A percentile compares a stretch with the other conserved stretches of the same genome.
Conservation (phyloP, 2,888 invertebrate genomes). For the Melanchra persicariae region DNA sequence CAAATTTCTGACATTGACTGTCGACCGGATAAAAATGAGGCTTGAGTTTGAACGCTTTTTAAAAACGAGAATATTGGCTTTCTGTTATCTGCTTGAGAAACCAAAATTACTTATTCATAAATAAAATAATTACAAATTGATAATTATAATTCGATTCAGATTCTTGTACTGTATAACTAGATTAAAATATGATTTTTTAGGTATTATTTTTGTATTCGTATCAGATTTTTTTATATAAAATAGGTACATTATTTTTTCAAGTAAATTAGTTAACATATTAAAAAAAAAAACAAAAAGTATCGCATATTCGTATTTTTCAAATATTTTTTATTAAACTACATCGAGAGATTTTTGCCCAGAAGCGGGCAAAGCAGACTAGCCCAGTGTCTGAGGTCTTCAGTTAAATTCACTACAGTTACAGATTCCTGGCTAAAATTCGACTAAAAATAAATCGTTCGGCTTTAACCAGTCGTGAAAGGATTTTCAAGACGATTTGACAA, state of each 20-base stretch:
- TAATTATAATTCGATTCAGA: slow-evolving; percentile 8
- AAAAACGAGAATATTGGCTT: too few species aligned
- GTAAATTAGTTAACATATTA: background rate
- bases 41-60: too few species aligned
- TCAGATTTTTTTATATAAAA: background rate
- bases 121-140: too few species aligned
- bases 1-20: too few species aligned
- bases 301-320: background rate
- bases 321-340: slow-evolving; percentile 16
- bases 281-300: background rate
- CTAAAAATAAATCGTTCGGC: slow-evolving; percentile 2
- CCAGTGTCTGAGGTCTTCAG: slow-evolving; percentile 3
- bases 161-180: slow-evolving; percentile 12
- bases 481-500: slow-evolving; percentile 13
- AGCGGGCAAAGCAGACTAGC: background rate
- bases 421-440: too few species aligned
- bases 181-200: background rate
- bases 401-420: too few species aligned
- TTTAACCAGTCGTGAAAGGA: background rate
- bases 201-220: background rate
- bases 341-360: background rate
- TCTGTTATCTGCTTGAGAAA: too few species aligned
- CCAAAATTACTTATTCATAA: background rate
- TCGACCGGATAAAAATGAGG: too few species aligned
- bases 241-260: background rate